phyloP scores from a whole-genome alignment of 2,888 invertebrate species.

The Phyto melanocephala region DNA sequence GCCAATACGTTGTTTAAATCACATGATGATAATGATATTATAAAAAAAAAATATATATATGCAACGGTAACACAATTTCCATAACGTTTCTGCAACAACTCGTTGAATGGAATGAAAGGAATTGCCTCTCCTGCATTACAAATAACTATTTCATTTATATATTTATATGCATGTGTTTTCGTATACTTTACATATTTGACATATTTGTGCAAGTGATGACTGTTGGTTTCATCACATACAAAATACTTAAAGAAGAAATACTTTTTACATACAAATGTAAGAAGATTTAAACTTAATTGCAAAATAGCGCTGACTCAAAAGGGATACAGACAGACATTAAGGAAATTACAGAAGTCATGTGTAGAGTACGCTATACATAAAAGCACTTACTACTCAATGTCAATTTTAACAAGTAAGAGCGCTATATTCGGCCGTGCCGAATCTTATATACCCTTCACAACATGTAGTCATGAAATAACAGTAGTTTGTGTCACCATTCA shows the following conservation, averaged over 20 bases:
- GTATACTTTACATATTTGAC: too few relatives aligned
- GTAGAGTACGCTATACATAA: background rate
- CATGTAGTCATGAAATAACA: too few relatives aligned
- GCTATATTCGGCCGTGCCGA: too few relatives aligned
- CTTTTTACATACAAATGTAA: background rate
- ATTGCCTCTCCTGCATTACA: too few relatives aligned
- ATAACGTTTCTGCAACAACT: background rate
- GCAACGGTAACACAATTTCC: background rate
- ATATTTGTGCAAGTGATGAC: background rate
- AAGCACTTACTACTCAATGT: too few relatives aligned
- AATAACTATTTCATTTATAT: too few relatives aligned
- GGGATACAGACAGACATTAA: background rate
- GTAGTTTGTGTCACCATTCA: too few relatives aligned
- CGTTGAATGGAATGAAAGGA: background rate
- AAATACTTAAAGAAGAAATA: background rate
- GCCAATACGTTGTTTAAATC: constrained; percentile 35
- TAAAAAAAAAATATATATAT: too few relatives aligned
- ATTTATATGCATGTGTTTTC: too few relatives aligned
- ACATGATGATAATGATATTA: constrained; percentile 28
- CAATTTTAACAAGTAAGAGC: too few relatives aligned
- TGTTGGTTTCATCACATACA: background rate
- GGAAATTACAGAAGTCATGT: constrained; percentile 24
- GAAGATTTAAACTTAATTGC: background rate
- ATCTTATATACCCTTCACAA: too few relatives aligned
- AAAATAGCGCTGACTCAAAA: background rate